These are phyloP conservation scores for Dryas iulia DNA, from an alignment of 1,140 invertebrate species.

Conservation along the genomic window DNA sequence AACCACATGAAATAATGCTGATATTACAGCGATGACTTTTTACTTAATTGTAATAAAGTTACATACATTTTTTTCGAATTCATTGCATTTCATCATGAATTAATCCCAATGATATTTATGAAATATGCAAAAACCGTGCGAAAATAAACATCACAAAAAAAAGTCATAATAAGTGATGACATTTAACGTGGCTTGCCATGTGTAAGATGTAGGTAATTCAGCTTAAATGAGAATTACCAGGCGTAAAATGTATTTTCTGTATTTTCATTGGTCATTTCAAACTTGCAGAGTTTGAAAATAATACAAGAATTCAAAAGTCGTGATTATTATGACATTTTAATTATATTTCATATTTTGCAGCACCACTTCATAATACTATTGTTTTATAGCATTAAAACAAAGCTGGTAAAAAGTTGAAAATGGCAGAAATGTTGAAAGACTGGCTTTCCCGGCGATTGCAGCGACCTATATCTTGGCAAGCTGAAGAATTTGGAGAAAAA, in stretches of 20 bases:
- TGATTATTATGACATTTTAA: not conserved
- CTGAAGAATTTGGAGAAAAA: conserved; percentile 63
- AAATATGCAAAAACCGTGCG: conserved; percentile 63
- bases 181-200: conserved; percentile 38
- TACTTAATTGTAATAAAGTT: conserved; percentile 16
- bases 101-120: conserved; percentile 44
- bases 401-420: conserved; percentile 16
- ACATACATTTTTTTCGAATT: conserved; percentile 65
- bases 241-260: not conserved
- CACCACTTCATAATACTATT: too few relatives aligned
- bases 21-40: not conserved
- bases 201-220: not conserved
- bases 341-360: not conserved
- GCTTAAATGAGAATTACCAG: not conserved
- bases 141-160: conserved; percentile 79
- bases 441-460: conserved; percentile 66
- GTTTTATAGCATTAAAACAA: not conserved
- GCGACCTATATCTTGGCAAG: conserved; percentile 58
- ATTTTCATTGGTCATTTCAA: not conserved
- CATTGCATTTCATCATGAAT: conserved; percentile 70
- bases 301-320: not conserved
- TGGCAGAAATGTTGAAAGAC: conserved; percentile 73
- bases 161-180: conserved; percentile 75
- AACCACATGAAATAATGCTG: conserved; percentile 8
- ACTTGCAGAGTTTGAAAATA: not conserved